phyloP scores from a whole-genome alignment of 2,797 vertebrate species.

The Tenualosa ilisha region DNA sequence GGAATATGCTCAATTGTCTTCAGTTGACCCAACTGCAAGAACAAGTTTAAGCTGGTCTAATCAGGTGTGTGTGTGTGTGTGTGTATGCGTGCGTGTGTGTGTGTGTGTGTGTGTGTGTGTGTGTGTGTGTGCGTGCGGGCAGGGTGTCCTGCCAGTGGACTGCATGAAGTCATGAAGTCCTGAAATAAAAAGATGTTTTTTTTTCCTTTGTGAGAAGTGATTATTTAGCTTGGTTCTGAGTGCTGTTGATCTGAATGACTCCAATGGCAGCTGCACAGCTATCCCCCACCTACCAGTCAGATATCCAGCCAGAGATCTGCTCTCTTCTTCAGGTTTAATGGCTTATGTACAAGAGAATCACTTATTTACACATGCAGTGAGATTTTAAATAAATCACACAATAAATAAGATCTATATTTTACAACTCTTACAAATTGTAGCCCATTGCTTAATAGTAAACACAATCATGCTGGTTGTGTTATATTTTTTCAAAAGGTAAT shows the following conservation, averaged over 20 bases:
- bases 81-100: no score
- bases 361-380: conserved; percentile 60
- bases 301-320: neutral
- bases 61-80: neutral
- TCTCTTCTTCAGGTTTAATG: neutral
- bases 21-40: neutral
- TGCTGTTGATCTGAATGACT: neutral
- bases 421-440: conserved; percentile 28
- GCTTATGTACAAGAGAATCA: conserved; percentile 50
- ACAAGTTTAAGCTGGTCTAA: neutral
- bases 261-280: neutral
- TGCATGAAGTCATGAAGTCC: neutral
- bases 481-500: neutral
- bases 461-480: conserved; percentile 27
- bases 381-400: conserved; percentile 48
- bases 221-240: conserved; percentile 21
- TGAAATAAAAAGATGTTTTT: neutral
- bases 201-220: neutral
- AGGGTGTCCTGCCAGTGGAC: neutral
- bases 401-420: conserved; percentile 55
- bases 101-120: no score
- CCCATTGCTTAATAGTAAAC: neutral
- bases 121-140: no score
- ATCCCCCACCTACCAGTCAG: neutral
- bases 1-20: neutral